Percentiles rank a stretch among this genome's conserved stretches.
Conservation (phyloP, 2,888 invertebrate genomes). For the Lasioglossum malachurum region DNA sequence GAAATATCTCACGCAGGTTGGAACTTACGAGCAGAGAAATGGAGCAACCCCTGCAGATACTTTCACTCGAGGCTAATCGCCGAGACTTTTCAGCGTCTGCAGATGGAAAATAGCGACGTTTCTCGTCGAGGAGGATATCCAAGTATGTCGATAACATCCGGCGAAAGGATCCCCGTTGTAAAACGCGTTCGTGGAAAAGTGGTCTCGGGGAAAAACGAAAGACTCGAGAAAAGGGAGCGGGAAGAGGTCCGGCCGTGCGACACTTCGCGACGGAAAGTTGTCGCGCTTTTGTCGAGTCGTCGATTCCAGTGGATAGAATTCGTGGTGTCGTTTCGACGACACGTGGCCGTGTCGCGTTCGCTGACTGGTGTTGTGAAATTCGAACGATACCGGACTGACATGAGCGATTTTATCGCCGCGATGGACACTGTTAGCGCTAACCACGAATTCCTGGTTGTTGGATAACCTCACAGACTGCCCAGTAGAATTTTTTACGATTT, state of each 20-base stretch:
- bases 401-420: background rate
- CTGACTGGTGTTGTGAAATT: constrained; percentile 41
- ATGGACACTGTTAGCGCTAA: background rate
- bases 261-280: constrained; percentile 12
- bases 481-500: background rate
- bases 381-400: background rate
- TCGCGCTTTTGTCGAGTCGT: constrained; percentile 15
- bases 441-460: background rate
- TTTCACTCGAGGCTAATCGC: background rate
- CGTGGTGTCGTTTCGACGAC: constrained; percentile 34
- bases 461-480: background rate
- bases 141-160: constrained; percentile 54
- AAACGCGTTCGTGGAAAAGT: background rate
- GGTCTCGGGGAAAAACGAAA: background rate
- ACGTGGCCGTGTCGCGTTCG: background rate
- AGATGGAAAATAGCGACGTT: background rate
- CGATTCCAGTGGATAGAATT: constrained; percentile 34
- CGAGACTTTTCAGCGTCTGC: background rate
- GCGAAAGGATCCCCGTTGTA: constrained; percentile 26
- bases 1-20: background rate
- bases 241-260: constrained; percentile 14
- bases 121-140: constrained; percentile 8
- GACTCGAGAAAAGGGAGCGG: background rate
- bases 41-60: background rate
- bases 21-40: background rate